phyloP scores from a whole-genome alignment of 2,888 invertebrate species.

The Strigamia crassipes region DNA sequence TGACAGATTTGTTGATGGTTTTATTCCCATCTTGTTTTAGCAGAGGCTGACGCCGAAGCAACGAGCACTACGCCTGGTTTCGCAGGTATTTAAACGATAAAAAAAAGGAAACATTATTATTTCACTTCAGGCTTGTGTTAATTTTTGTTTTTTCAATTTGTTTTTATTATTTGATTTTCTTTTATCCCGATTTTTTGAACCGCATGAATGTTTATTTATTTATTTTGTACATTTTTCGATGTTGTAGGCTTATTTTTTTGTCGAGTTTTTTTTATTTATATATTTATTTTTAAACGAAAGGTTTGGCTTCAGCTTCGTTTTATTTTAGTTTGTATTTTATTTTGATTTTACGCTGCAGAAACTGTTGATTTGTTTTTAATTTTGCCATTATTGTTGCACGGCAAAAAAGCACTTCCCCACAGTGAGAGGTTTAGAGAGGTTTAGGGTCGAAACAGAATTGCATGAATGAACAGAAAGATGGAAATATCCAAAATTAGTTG shows the following conservation, averaged over 20 bases:
- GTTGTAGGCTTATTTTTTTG: background rate
- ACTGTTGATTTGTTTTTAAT: constrained; percentile 32
- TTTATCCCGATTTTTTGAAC: background rate
- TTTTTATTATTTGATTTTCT: no score
- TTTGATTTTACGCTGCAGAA: constrained; percentile 37
- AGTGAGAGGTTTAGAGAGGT: background rate
- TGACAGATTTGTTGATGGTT: constrained; percentile 13
- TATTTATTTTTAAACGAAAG: background rate
- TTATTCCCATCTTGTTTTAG: constrained; percentile 44
- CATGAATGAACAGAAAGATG: background rate
- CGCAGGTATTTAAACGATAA: constrained; percentile 37
- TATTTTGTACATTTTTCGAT: background rate
- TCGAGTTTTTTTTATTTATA: background rate
- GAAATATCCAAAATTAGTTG: no score
- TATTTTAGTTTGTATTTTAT: background rate
- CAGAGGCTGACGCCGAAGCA: constrained; percentile 6
- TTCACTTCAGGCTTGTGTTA: constrained; percentile 46
- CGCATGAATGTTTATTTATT: background rate
- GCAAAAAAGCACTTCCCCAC: constrained; percentile 43
- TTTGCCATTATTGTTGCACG: constrained; percentile 44
- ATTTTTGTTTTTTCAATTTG: background rate
- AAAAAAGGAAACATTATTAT: background rate
- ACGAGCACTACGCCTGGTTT: constrained; percentile 7
- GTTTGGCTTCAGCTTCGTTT: constrained; percentile 23
- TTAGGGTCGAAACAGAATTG: background rate